These are phyloP conservation scores for Frankliniella fusca DNA, from an alignment of 2,888 invertebrate genomes.

Conservation along the genomic window DNA sequence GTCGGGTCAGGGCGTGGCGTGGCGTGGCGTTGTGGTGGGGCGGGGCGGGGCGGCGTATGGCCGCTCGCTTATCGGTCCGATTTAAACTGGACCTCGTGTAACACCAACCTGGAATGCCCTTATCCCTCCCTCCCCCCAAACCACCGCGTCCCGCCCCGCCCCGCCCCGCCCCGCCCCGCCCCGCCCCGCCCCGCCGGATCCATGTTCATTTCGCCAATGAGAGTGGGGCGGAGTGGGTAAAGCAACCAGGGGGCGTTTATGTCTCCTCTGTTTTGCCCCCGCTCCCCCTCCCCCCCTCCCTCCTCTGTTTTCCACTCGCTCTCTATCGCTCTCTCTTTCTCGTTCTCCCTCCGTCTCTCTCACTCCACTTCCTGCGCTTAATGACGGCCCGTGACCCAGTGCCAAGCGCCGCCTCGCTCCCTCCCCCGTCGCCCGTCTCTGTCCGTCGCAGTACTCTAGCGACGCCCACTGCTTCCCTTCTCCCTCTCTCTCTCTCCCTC, in stretches of 20 bases:
- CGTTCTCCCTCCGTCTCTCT: background rate
- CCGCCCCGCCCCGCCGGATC: no score
- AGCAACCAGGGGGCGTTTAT: background rate
- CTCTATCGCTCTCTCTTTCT: background rate
- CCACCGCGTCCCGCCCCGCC: no score
- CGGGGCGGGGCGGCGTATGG: background rate
- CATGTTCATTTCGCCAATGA: background rate
- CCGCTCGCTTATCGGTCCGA: no score
- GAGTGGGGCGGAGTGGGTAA: background rate
- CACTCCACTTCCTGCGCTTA: constrained; percentile 19
- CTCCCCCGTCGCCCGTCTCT: background rate
- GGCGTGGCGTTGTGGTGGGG: background rate
- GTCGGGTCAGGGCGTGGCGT: background rate
- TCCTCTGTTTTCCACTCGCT: background rate
- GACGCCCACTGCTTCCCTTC: constrained; percentile 15
- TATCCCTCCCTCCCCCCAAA: no score
- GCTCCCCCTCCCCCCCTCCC: background rate
- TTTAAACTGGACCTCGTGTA: no score
- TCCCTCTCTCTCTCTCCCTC: background rate
- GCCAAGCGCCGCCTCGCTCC: background rate
- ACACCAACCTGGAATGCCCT: no score
- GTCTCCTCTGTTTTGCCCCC: background rate
- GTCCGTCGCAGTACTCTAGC: background rate
- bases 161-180: no score
- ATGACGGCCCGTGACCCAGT: constrained; percentile 23